Percentiles rank a stretch among this genome's conserved stretches.
Evolutionary conservation across 1,140 invertebrate genomes (phyloP).

Genomic region (Drosophila obscura): DNA sequence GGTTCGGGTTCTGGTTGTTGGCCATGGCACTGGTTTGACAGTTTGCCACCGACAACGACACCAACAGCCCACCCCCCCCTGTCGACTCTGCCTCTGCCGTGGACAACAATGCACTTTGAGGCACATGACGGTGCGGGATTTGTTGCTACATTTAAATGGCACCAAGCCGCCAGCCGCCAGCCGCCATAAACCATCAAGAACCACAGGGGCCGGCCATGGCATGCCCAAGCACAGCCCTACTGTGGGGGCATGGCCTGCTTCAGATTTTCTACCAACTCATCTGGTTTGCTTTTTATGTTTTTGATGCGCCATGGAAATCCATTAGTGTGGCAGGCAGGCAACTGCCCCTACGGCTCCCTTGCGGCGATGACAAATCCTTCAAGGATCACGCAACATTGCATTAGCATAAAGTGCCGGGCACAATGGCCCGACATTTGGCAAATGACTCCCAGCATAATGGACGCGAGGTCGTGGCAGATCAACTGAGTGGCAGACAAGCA

Average conservation of each 20-base stretch:
- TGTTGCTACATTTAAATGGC: slow-evolving; percentile 22
- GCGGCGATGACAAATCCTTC: slow-evolving; percentile 50
- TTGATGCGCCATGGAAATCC: slow-evolving; percentile 50
- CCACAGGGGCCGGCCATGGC: neutral
- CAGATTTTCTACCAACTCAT: slow-evolving; percentile 20
- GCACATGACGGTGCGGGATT: slow-evolving; percentile 43
- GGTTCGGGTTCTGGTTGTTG: slow-evolving; percentile 13
- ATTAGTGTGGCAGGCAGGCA: slow-evolving; percentile 24
- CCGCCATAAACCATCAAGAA: no score
- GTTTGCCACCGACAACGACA: slow-evolving; percentile 10
- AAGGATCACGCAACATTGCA: slow-evolving; percentile 61
- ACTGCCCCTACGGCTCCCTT: slow-evolving; percentile 17
- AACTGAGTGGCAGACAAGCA: neutral
- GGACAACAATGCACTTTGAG: slow-evolving; percentile 48
- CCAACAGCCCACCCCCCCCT: no score
- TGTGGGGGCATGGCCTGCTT: neutral
- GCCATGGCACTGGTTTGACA: slow-evolving; percentile 23
- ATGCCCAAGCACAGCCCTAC: neutral
- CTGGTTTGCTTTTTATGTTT: slow-evolving; percentile 37
- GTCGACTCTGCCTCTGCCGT: no score
- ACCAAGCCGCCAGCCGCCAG: neutral
- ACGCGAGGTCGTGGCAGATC: neutral
- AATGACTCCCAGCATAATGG: slow-evolving; percentile 42
- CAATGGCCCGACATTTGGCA: slow-evolving; percentile 48
- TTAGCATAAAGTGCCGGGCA: slow-evolving; percentile 59